Base-by-base conservation (phyloP, 2,113 vertebrate genomes). In the Coracopsis vasa region DNA sequence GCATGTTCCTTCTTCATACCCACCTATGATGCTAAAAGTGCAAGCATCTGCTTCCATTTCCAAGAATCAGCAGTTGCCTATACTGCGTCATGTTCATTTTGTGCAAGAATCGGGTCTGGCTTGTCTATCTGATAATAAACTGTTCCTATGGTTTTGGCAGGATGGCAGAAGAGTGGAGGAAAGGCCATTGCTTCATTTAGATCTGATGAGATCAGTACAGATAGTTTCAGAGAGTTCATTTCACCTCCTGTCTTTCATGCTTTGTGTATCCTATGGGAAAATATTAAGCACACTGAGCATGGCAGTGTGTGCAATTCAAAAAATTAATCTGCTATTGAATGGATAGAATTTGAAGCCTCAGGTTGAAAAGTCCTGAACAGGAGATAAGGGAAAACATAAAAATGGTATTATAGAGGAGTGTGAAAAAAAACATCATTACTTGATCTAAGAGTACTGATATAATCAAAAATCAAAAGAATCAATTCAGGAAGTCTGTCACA, bases 321-420 rank as follows among this genome's bases (percentile, higher is more conserved):
- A 92, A 91, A 79, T 23, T 47, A 64, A 80, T 91, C 78, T 92
- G 6, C 41, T 77, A 86, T 19, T 66, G 60, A 94, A 81, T 53
- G 0, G 2, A 72, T 8, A 65, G 29, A 60, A 92, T 75, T 86
- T 61, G 74, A 92, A 95, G 81, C 79, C 48, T 69, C 61, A 39
- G 29, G 56, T 45, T 94, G 73, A 90, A 93, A 18, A 95, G 81
- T 65, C 33, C 74, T 51, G 66, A 96, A 65, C 24, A 80, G 48
- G 35, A 86, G 44, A 82, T 72, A 85, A 54, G 27, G 35, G 10
- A 84, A 87, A 93, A 90, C 1, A 8, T 67, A 88, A 93, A 91
- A 93, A 80, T 21, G 12, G 15, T 80, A 72, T 53, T 71, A 50
- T 7, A 86, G 29, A 58, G 12, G 28, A 91, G 27, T 19, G 70